Evolutionary conservation across 2,888 invertebrate genomes (phyloP).

Genomic region (Incurvaria masculella): DNA sequence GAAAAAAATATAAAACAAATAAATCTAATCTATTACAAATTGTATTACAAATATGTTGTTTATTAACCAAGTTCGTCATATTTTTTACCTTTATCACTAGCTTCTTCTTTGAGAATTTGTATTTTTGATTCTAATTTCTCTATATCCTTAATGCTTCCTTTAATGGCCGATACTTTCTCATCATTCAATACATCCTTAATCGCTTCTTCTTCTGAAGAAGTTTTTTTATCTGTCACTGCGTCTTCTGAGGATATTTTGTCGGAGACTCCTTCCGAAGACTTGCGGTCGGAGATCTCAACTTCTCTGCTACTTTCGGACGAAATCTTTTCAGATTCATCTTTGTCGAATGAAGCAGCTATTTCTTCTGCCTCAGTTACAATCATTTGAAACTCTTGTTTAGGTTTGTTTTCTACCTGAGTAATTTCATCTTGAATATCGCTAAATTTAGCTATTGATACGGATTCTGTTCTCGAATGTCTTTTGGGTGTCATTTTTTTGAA

Average conservation of each 20-base stretch:
- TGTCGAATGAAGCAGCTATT: constrained; percentile 39
- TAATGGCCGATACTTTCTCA: constrained; percentile 13
- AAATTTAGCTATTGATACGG: constrained; percentile 42
- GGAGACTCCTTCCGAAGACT: constrained; percentile 51
- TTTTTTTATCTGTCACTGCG: constrained; percentile 50
- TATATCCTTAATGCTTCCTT: constrained; percentile 21
- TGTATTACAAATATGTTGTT: constrained; percentile 2
- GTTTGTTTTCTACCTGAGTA: constrained; percentile 23
- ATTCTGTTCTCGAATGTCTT: constrained; percentile 48
- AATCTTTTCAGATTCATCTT: constrained; percentile 52
- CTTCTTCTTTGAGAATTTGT: constrained; percentile 26
- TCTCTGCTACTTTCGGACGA: constrained; percentile 52
- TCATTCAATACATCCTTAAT: constrained; percentile 24
- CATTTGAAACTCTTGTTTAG: constrained; percentile 46
- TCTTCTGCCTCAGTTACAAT: constrained; percentile 51
- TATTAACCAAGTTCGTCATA: not conserved
- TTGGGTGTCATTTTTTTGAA: constrained; percentile 49
- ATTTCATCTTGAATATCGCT: constrained; percentile 37
- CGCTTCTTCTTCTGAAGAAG: constrained; percentile 45
- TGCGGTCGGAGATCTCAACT: constrained; percentile 48
- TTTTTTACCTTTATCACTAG: constrained; percentile 29
- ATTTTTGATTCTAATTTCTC: constrained; percentile 25
- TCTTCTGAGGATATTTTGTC: constrained; percentile 52
- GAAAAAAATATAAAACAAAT: not conserved
- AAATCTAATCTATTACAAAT: not conserved